Base-by-base conservation (phyloP, 1,140 invertebrate species). In the Drosophila kurseongensis region DNA sequence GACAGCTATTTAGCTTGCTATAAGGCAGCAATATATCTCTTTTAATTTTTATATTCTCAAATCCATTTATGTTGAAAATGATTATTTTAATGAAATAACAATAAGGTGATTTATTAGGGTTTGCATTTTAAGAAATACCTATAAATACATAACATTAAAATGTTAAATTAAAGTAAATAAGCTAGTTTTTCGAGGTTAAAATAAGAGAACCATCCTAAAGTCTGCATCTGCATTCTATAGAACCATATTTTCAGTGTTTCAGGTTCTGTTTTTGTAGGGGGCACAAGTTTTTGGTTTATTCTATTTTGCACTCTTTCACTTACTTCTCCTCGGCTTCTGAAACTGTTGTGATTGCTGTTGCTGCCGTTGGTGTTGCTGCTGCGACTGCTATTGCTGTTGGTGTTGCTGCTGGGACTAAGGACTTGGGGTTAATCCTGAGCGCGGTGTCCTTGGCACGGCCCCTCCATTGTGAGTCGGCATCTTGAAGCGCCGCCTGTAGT, bases 401-500 rank as follows among this genome's bases (percentile, higher is more conserved):
- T 74, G 55, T 44, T 74, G 41, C 29, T 63, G 60, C n/a, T 63
- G 35, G 66, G 68, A 68, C 75, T 35, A 16, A 51, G 48, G 48
- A 51, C 48, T 59, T 86, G 73, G 76, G 75, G 78, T 86, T 83
- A 88, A 88, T 88, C 71, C 79, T 83, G 75, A 67, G 67, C 61
- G 78, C 66, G 61, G 75, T 75, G 83, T 88, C 83, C 83, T 88
- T 88, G 83, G 84, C 84, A 88, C 84, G 84, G 76, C 76, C 66
- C 73, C 57, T 59, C 76, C 67, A 88, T 82, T 89, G 84, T 73
- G 57, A 71, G 55, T 54, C 72, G 74, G 74, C 73, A 68, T 72
- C 68, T 72, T 72, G 66, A 71, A 72, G 68, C 68, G 44, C 62
- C 44, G 51, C 63, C 67, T 81, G 68, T 78, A 74, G 74, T 84